A percentile compares a stretch with the other conserved stretches of the same genome.
phyloP scores from a whole-genome alignment of 2,797 vertebrate species.

The Rousettus madagascariensis region DNA sequence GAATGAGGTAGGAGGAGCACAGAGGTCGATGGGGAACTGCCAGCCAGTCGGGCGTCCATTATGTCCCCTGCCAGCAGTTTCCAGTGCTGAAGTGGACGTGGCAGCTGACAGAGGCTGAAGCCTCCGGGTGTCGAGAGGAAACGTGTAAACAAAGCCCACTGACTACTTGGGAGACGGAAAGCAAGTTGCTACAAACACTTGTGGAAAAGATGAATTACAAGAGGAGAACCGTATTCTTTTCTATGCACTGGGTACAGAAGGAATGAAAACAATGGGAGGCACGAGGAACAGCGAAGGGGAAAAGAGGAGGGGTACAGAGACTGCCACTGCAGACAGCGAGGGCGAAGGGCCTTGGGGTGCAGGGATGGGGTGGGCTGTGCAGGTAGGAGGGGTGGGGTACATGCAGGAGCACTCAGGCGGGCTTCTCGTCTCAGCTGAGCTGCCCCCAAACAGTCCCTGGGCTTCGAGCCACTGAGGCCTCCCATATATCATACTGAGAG shows the following conservation, averaged over 20 bases:
- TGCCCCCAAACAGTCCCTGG: neutral
- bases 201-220: neutral
- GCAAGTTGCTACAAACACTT: neutral
- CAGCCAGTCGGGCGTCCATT: accelerated
- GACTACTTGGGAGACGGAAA: neutral
- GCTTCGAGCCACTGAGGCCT: neutral
- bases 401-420: neutral
- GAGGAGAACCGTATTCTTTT: neutral
- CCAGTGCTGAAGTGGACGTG: neutral
- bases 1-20: slow-evolving; percentile 60
- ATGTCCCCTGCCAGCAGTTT: neutral
- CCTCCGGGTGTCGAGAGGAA: neutral
- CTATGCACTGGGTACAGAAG: neutral
- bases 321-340: neutral
- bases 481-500: neutral
- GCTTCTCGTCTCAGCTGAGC: neutral
- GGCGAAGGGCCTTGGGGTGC: neutral
- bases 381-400: neutral
- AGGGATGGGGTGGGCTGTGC: no score
- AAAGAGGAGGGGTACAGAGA: neutral
- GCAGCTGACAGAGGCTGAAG: neutral
- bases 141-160: neutral
- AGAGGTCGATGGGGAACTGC: neutral
- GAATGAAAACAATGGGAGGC: neutral
- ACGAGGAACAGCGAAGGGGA: neutral